Conservation (phyloP, 2,113 vertebrate genomes). For the Triplophysa tibetana region DNA sequence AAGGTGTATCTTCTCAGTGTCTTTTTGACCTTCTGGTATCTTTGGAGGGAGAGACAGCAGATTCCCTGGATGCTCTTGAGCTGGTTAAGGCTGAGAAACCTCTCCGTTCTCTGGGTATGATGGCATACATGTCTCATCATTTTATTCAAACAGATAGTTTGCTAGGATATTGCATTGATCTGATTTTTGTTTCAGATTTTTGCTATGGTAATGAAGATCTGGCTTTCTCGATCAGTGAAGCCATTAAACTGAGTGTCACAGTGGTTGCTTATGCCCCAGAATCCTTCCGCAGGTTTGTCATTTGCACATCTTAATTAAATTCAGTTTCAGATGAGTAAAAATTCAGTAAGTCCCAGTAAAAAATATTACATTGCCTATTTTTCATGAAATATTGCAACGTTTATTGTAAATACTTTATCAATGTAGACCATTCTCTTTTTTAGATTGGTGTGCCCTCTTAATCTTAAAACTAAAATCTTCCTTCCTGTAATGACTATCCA, state of each 20-base stretch:
- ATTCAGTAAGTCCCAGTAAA: too few relatives aligned
- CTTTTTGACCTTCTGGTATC: slow-evolving; percentile 95
- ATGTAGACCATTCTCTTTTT: too few relatives aligned
- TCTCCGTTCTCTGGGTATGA: slow-evolving; percentile 91
- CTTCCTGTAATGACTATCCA: too few relatives aligned
- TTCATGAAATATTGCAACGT: too few relatives aligned
- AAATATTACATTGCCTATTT: too few relatives aligned
- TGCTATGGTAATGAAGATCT: slow-evolving; percentile 97
- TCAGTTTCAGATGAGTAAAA: too few relatives aligned
- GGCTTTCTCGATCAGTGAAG: slow-evolving; percentile 93
- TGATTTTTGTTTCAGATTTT: slow-evolving; percentile 79
- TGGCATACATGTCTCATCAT: neutral
- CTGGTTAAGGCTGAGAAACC: slow-evolving; percentile 97
- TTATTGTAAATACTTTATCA: too few relatives aligned
- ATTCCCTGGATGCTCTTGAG: slow-evolving; percentile 90
- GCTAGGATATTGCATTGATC: neutral
- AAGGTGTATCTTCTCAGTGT: slow-evolving; percentile 96
- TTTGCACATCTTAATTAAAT: neutral
- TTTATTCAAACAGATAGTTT: neutral
- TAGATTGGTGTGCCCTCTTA: too few relatives aligned
- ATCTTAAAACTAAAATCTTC: too few relatives aligned
- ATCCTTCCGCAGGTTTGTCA: slow-evolving; percentile 88
- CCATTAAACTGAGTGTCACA: slow-evolving; percentile 96
- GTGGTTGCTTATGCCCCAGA: slow-evolving; percentile 96
- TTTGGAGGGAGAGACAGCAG: slow-evolving; percentile 89